Conservation (phyloP, 2,113 vertebrate species). For the Megaleporinus macrocephalus region DNA sequence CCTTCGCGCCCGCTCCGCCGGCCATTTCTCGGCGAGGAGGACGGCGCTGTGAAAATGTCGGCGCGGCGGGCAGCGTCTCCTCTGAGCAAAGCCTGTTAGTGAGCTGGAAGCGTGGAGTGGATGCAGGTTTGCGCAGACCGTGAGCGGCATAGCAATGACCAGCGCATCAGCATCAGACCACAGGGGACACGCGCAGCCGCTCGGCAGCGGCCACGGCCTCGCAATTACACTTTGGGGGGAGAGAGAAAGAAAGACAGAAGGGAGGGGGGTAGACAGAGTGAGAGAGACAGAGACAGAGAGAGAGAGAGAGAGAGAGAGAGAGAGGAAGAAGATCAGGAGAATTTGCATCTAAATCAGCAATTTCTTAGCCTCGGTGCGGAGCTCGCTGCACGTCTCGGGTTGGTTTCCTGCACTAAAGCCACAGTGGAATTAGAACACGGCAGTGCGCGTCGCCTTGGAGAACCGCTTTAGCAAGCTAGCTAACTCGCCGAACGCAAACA, state of each 20-base stretch:
- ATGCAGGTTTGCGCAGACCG: constrained; percentile 51
- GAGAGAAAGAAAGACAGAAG: neutral
- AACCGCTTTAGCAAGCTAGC: too few species aligned
- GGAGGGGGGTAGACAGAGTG: neutral
- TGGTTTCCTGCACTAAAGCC: too few species aligned
- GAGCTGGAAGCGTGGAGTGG: constrained; percentile 57
- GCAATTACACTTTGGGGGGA: constrained; percentile 27
- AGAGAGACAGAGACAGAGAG: neutral
- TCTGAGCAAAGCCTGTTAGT: constrained; percentile 49
- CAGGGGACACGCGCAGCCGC: constrained; percentile 22
- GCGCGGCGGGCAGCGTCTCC: constrained; percentile 28
- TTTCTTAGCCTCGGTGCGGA: too few species aligned
- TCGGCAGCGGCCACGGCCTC: constrained; percentile 28
- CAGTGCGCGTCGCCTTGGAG: too few species aligned
- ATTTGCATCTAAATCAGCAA: too few species aligned
- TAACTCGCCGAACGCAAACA: too few species aligned
- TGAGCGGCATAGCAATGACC: constrained; percentile 61
- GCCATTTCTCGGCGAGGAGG: neutral
- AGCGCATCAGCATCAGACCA: constrained; percentile 16
- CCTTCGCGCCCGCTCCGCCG: neutral
- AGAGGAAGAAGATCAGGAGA: neutral
- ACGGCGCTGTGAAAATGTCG: neutral
- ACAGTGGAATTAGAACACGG: too few species aligned
- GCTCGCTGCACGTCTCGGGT: too few species aligned
- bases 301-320: constrained; percentile 7